Conservation (phyloP, 2,888 invertebrate species). For the Euspilapteryx auroguttella region DNA sequence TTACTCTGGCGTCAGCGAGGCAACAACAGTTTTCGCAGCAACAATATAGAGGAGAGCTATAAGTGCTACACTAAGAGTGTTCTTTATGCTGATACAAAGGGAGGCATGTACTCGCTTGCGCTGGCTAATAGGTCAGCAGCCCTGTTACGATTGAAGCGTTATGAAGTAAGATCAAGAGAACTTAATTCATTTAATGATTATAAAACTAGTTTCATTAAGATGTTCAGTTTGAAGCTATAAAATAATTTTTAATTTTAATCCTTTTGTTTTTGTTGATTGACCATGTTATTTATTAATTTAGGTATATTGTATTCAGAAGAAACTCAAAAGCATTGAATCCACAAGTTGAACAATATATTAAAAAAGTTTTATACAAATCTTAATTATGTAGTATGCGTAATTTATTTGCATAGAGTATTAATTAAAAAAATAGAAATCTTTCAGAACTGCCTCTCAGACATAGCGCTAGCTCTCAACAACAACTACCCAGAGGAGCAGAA, state of each 20-base stretch:
- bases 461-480: slow-evolving; percentile 58
- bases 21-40: slow-evolving; percentile 60
- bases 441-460: slow-evolving; percentile 67
- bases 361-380: too few species aligned
- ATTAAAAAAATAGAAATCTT: slow-evolving; percentile 8
- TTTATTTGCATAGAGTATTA: too few species aligned
- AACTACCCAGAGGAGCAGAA: slow-evolving; percentile 64
- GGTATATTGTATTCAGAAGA: too few species aligned
- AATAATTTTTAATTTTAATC: too few species aligned
- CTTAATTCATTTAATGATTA: slow-evolving; percentile 1
- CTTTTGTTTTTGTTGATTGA: too few species aligned
- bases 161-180: slow-evolving; percentile 40
- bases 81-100: slow-evolving; percentile 53
- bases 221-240: too few species aligned
- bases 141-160: slow-evolving; percentile 60
- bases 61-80: slow-evolving; percentile 66
- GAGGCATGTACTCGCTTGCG: slow-evolving; percentile 63
- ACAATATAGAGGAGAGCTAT: slow-evolving; percentile 52
- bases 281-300: neutral
- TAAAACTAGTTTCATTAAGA: slow-evolving; percentile 1
- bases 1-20: slow-evolving; percentile 50
- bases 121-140: slow-evolving; percentile 72
- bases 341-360: too few species aligned
- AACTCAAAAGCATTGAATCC: too few species aligned
- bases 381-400: too few species aligned